phyloP scores from a whole-genome alignment of 1,140 invertebrate species.

The Pinna nobilis region DNA sequence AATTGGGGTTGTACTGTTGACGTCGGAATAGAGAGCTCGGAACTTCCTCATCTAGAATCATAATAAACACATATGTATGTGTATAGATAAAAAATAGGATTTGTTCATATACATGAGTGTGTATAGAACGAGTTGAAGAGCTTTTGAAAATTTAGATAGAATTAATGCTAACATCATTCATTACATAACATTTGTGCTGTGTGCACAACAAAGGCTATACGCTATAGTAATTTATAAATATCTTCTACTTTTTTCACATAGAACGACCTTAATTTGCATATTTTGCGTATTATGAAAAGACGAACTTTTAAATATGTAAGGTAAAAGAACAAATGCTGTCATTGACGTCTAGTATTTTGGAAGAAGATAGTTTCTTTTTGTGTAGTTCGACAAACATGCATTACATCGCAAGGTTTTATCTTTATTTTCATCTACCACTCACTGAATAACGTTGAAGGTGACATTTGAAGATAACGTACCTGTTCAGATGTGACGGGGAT shows the following conservation, averaged over 20 bases:
- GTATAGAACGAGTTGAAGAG: neutral
- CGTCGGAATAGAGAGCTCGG: constrained; percentile 24
- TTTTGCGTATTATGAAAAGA: no score
- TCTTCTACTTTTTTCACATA: no score
- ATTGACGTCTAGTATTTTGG: neutral
- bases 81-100: neutral
- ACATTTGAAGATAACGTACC: constrained; percentile 57
- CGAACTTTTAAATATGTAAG: neutral
- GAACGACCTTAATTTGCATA: no score
- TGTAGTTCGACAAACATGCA: neutral
- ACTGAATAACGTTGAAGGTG: neutral
- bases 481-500: constrained; percentile 82
- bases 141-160: neutral
- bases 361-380: neutral
- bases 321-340: neutral
- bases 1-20: neutral
- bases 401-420: neutral
- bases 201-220: neutral
- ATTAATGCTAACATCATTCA: neutral
- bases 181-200: neutral
- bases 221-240: neutral
- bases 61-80: neutral
- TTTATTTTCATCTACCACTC: neutral
- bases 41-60: constrained; percentile 40
- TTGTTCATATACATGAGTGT: neutral